Percentiles rank a stretch among this genome's conserved stretches.
Evolutionary conservation across 92 coral and sea anemone genomes (phyloP).

Genomic region (Zoanthus sociatus): DNA sequence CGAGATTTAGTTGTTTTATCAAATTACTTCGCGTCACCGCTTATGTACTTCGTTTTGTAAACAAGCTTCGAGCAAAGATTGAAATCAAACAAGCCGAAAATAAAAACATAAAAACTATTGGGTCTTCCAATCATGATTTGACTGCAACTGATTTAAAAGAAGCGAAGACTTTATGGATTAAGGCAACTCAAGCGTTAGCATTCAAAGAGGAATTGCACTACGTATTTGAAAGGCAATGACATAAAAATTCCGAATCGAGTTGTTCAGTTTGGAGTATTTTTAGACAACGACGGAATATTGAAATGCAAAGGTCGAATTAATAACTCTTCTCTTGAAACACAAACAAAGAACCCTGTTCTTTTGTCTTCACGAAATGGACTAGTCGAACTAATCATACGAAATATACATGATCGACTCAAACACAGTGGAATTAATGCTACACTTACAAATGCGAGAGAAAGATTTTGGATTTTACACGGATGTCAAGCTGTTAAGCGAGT

Average conservation of each 20-base stretch:
- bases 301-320: conserved; percentile 70
- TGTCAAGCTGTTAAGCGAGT: conserved; percentile 58
- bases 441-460: conserved; percentile 59
- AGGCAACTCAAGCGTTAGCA: conserved; percentile 48
- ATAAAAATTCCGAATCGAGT: conserved; percentile 49
- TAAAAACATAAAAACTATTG: background rate
- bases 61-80: conserved; percentile 41
- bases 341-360: conserved; percentile 64
- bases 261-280: conserved; percentile 65
- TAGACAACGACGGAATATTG: conserved; percentile 54
- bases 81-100: background rate
- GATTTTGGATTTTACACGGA: conserved; percentile 67
- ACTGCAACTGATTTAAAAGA: conserved; percentile 42
- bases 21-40: conserved; percentile 69
- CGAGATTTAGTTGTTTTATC: conserved; percentile 57
- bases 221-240: conserved; percentile 45
- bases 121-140: conserved; percentile 9
- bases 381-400: conserved; percentile 42
- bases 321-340: conserved; percentile 49
- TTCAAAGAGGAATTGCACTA: conserved; percentile 57
- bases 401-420: conserved; percentile 54
- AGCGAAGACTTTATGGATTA: conserved; percentile 62
- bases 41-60: conserved; percentile 39
- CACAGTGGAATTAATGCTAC: conserved; percentile 64
- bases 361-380: conserved; percentile 58